A percentile compares a stretch with the other conserved stretches of the same genome.
phyloP scores from a whole-genome alignment of 35 echinoderm and acorn worm species.

The Stichopus chloronotus region DNA sequence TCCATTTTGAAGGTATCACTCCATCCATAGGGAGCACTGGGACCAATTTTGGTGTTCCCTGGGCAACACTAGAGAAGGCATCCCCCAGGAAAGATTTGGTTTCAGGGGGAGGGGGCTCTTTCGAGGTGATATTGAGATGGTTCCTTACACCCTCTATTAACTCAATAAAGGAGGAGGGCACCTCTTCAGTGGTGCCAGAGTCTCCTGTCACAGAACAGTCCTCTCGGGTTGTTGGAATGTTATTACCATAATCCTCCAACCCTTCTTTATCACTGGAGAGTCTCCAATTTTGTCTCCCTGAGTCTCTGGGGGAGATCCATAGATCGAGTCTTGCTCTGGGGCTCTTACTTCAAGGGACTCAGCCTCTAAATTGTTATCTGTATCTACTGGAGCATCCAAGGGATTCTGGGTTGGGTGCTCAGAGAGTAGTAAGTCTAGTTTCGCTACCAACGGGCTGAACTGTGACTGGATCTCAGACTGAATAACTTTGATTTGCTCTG shows the following conservation, averaged over 20 bases:
- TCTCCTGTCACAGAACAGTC: no score
- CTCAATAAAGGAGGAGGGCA: no score
- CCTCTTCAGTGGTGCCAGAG: no score
- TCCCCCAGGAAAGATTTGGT: no score
- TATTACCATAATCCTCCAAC: neutral
- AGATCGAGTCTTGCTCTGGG: neutral
- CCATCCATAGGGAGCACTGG: no score
- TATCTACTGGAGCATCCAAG: neutral
- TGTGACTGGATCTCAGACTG: conserved; percentile 1
- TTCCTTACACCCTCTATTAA: no score
- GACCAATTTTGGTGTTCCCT: no score
- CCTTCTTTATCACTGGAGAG: neutral
- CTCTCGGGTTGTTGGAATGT: neutral
- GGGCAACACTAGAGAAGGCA: no score
- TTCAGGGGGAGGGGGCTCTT: no score
- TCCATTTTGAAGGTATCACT: no score
- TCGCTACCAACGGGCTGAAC: neutral
- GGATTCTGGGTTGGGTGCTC: neutral
- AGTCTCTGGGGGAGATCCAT: neutral
- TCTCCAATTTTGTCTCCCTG: no score
- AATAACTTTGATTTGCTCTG: neutral
- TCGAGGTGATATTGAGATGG: no score
- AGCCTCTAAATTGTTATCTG: neutral
- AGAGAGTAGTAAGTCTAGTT: neutral
- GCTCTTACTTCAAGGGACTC: neutral